Evolutionary conservation across 2,797 vertebrate genomes (phyloP), one percentile per base, ranked within the genome.

Genomic region (Syncerus caffer): DNA sequence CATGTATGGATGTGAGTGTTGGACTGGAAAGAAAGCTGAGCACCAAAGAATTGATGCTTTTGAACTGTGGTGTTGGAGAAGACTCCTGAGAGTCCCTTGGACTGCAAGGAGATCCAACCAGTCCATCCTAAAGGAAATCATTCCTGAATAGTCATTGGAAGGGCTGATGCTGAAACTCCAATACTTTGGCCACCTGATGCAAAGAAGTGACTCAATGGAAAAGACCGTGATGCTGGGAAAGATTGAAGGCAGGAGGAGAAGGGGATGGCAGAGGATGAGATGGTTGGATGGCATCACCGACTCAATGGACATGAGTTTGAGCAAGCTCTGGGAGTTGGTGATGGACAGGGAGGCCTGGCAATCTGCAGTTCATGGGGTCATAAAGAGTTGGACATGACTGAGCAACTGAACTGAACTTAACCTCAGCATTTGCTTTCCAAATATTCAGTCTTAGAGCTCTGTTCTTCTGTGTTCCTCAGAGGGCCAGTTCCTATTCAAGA

Each of bases 41-140:
- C 0, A 0, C 67, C 0, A 0, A 23, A 38, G 17, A 71, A 71
- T 71, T 71, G 64, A 23, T 71, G 19, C 34, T 71, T 38, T 71
- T 38, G 5, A 38, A 71, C 67, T 71, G 10, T 23, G 34, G 34
- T 6, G 10, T 71, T 71, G 67, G 67, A 38, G 67, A 38, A 71
- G 34, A 71, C 67, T 38, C 34, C 19, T 71, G 34, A 34, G 34
- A 71, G 34, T 38, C 67, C 0, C 34, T 71, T 38, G 67, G 67
- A 71, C 34, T 23, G 34, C 19, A 71, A 23, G 34, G 34, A 71
- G 67, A 38, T 71, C 34, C 0, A 71, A 71, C 34, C 64, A 38
- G 34, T 71, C 34, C 64, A 38, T 71, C 3, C 19, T 71, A 38
- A 71, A 38, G n/a, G n/a, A 71, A 3, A 38, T 71, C 10, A 71